Percentiles rank a stretch among this genome's conserved stretches.
Conservation (phyloP, 2,888 invertebrate species). For the Drosophila anomalata region DNA sequence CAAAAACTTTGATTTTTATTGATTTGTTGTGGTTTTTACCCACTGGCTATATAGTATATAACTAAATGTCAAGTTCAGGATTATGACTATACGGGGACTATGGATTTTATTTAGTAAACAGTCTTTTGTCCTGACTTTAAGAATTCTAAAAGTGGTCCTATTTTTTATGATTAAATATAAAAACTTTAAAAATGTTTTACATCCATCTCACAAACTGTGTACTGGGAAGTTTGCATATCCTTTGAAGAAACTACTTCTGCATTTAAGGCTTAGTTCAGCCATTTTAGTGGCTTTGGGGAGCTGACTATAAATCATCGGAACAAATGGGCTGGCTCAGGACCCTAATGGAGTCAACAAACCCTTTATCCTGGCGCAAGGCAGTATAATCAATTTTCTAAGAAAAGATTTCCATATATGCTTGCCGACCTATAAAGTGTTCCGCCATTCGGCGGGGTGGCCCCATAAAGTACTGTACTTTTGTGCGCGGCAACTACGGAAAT, state of each 20-base stretch:
- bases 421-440: constrained; percentile 4
- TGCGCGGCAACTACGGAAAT: constrained; percentile 28
- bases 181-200: no score
- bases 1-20: not conserved
- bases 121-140: no score
- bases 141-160: no score
- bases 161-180: no score
- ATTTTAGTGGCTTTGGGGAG: not conserved
- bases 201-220: no score
- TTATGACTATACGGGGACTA: not conserved
- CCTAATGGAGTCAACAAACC: constrained; percentile 20
- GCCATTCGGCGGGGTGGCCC: not conserved
- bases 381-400: constrained; percentile 27
- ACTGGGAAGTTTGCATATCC: no score
- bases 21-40: not conserved
- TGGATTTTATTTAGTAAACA: not conserved
- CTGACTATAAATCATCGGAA: constrained; percentile 16
- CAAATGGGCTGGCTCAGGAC: constrained; percentile 18
- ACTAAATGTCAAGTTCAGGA: not conserved
- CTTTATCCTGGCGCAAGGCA: constrained; percentile 8
- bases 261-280: not conserved
- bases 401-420: constrained; percentile 28
- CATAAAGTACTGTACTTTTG: constrained; percentile 9
- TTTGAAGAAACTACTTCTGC: not conserved
- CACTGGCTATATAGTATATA: not conserved